These are phyloP conservation scores for Junco hyemalis DNA, from an alignment of 2,113 vertebrate species.

Conservation along the genomic window DNA sequence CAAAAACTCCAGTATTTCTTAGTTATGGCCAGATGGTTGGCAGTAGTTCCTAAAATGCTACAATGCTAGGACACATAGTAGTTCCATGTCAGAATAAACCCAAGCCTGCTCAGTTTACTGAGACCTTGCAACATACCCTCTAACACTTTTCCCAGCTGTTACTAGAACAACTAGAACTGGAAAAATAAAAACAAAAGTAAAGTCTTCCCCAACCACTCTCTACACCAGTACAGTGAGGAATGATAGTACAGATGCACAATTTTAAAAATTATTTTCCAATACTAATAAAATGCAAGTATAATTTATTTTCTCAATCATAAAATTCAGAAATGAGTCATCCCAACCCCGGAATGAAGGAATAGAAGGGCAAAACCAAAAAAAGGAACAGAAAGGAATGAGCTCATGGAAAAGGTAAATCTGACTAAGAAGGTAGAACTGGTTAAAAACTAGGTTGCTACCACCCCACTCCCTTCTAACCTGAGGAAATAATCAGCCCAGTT, in stretches of 20 bases:
- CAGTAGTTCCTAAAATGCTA: slow-evolving; percentile 5
- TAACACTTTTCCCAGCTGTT: neutral
- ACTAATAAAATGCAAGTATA: neutral
- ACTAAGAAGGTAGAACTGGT: neutral
- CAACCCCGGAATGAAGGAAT: neutral
- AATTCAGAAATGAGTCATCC: neutral
- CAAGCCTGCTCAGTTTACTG: neutral
- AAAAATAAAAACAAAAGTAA: neutral
- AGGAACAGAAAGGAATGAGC: neutral
- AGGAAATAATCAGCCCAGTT: neutral
- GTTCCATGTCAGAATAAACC: neutral
- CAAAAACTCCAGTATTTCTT: slow-evolving; percentile 70
- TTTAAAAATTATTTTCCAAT: neutral
- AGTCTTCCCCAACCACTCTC: neutral
- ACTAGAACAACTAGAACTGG: neutral
- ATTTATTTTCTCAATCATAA: neutral
- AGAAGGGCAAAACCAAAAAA: neutral
- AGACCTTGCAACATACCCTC: neutral
- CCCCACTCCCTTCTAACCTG: accelerated
- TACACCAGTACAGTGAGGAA: neutral
- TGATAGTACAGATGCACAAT: neutral
- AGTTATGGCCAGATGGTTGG: neutral
- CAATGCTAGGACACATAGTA: slow-evolving; percentile 23
- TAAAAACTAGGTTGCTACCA: neutral
- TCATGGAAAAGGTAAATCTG: neutral